Percentiles rank a stretch among this genome's conserved stretches.
Evolutionary conservation across 2,113 vertebrate genomes (phyloP).

Genomic region (Micromys minutus): DNA sequence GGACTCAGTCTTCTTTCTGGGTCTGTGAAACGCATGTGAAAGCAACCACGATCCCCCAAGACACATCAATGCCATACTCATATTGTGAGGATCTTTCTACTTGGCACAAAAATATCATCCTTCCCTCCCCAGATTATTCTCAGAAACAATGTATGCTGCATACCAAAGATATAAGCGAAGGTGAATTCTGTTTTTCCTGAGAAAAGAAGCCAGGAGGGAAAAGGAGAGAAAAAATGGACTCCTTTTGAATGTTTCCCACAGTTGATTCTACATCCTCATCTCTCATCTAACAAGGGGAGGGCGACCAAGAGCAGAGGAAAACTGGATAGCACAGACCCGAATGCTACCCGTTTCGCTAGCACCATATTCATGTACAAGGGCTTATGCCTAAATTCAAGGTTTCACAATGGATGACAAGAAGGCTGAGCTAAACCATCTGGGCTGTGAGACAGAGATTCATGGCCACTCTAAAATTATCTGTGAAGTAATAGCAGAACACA

Average conservation of each 20-base stretch:
- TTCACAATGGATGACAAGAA: not conserved
- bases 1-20: not conserved
- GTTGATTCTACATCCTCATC: not conserved
- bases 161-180: not conserved
- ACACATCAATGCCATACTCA: not conserved
- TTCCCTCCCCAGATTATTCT: not conserved
- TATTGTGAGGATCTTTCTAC: slow-evolving; percentile 19
- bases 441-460: not conserved
- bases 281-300: not conserved
- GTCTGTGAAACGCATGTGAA: not conserved
- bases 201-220: not conserved
- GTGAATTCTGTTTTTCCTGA: not conserved
- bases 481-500: not conserved
- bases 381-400: slow-evolving; percentile 26
- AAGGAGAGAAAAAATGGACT: not conserved
- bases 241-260: not conserved
- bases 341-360: not conserved
- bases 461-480: slow-evolving; percentile 6
- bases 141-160: not conserved
- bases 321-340: not conserved
- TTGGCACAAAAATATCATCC: not conserved
- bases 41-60: not conserved
- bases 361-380: not conserved
- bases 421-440: slow-evolving; percentile 2
- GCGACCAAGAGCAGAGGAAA: not conserved